A percentile compares a stretch with the other conserved stretches of the same genome.
Conservation (phyloP, 2,113 vertebrate species). For the Crotalus helleri region DNA sequence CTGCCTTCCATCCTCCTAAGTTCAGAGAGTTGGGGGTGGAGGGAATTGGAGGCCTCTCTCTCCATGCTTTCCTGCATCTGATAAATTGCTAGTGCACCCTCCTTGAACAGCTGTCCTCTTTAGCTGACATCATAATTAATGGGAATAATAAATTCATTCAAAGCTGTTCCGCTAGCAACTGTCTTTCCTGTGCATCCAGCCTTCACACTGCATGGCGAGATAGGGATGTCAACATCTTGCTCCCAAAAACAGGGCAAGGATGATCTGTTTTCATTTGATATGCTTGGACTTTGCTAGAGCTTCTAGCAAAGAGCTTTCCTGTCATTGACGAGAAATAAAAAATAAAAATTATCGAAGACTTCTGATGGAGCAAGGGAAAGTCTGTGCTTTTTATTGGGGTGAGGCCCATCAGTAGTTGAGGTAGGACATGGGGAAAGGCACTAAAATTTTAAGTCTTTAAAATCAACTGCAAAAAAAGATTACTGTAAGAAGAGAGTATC, state of each 20-base stretch:
- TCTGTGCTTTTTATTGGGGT: neutral
- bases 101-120: conserved; percentile 68
- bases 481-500: neutral
- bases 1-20: conserved; percentile 66
- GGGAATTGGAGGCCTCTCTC: conserved; percentile 64
- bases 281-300: conserved; percentile 29
- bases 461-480: neutral
- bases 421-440: neutral
- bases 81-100: conserved; percentile 64
- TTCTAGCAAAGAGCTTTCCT: neutral
- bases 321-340: neutral
- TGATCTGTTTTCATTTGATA: conserved; percentile 34
- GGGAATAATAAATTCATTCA: conserved; percentile 66
- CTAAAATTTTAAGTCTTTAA: neutral
- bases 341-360: neutral
- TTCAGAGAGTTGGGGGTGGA: conserved; percentile 50
- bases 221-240: conserved; percentile 53
- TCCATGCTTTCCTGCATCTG: conserved; percentile 56
- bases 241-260: conserved; percentile 39
- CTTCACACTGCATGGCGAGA: conserved; percentile 51
- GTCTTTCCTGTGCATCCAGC: conserved; percentile 49
- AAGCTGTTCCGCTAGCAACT: conserved; percentile 53
- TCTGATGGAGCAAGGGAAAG: neutral
- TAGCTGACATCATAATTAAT: conserved; percentile 73
- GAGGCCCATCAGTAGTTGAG: neutral